A percentile compares a stretch with the other conserved stretches of the same genome.
Conservation (phyloP, 2,113 vertebrate species). For the Candoia aspera region DNA sequence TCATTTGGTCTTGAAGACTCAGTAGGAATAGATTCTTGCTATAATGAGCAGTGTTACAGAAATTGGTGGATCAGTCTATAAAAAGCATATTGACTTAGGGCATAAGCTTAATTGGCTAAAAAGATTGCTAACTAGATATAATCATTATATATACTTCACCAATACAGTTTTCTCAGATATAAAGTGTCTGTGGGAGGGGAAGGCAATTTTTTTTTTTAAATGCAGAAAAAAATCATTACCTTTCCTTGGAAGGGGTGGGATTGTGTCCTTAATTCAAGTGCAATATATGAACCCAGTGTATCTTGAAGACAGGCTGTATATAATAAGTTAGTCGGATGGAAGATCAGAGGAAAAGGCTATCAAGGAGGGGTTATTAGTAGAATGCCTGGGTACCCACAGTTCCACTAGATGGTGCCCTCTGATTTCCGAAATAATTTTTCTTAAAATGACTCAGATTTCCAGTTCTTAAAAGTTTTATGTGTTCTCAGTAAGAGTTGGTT, state of each 20-base stretch:
- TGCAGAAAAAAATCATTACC: neutral
- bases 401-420: neutral
- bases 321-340: neutral
- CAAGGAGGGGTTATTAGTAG: neutral
- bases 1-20: neutral
- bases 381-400: neutral
- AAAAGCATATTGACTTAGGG: neutral
- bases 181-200: neutral
- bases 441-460: neutral
- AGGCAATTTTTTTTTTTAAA: neutral
- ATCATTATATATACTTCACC: neutral
- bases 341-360: neutral
- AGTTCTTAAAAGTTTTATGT: neutral
- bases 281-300: neutral
- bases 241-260: neutral
- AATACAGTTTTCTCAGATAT: neutral
- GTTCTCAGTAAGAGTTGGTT: neutral
- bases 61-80: neutral
- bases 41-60: neutral
- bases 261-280: neutral
- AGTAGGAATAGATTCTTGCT: neutral
- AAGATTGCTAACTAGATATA: neutral
- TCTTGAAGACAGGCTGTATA: neutral
- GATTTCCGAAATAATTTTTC: neutral
- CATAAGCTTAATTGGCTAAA: neutral